phyloP scores from a whole-genome alignment of 1,140 invertebrate genomes.

The Diorhabda sublineata region DNA sequence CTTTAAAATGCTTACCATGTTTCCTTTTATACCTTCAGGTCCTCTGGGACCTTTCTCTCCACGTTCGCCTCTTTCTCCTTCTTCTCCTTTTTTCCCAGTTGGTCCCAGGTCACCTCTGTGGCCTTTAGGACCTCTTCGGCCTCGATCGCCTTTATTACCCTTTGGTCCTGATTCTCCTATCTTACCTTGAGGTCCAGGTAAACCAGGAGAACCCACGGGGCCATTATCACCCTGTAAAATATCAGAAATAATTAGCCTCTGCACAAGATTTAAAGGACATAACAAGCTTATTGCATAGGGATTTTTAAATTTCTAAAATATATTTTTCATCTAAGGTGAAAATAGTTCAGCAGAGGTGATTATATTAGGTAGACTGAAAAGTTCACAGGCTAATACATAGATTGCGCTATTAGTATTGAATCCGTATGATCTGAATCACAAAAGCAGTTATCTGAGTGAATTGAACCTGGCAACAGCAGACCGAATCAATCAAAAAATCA shows the following conservation, averaged over 20 bases:
- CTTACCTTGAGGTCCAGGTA: slow-evolving; percentile 57
- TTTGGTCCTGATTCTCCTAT: slow-evolving; percentile 58
- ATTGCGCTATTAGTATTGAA: no score
- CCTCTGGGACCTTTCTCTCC: slow-evolving; percentile 60
- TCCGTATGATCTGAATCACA: no score
- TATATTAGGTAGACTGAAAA: no score
- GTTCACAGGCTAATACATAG: no score
- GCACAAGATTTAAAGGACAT: no score
- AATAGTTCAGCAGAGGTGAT: no score
- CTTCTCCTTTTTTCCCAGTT: slow-evolving; percentile 64
- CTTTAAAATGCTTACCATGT: slow-evolving; percentile 48
- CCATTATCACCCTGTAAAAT: slow-evolving; percentile 65
- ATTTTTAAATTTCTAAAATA: no score
- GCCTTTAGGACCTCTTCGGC: slow-evolving; percentile 65
- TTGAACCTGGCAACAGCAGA: no score
- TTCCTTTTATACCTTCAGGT: slow-evolving; percentile 62
- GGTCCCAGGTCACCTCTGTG: slow-evolving; percentile 68
- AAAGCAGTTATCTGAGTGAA: no score
- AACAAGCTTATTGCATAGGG: no score
- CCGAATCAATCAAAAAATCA: no score
- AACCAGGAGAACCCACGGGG: slow-evolving; percentile 57
- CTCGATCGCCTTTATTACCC: slow-evolving; percentile 66
- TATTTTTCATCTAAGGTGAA: no score
- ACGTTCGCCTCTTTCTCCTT: slow-evolving; percentile 68
- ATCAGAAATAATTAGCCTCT: neutral